Evolutionary conservation across 2,797 vertebrate genomes (phyloP).

Genomic region (Myotis daubentonii): DNA sequence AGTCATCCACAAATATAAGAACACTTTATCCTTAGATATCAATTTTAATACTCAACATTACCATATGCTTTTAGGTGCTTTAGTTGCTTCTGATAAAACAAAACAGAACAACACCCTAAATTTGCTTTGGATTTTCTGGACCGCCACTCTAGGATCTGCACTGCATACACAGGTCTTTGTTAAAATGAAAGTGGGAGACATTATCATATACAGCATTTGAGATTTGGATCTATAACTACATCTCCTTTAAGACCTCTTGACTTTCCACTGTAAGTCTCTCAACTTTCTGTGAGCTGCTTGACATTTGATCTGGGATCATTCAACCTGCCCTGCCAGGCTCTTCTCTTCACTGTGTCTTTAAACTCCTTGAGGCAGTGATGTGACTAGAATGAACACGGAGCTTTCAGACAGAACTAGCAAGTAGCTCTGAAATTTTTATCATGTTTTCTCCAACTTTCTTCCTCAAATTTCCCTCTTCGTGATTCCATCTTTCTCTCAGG

Average conservation of each 20-base stretch:
- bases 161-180: constrained; percentile 63
- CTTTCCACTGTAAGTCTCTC: constrained; percentile 71
- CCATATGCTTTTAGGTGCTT: neutral
- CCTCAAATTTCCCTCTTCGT: constrained; percentile 15
- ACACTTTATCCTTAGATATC: neutral
- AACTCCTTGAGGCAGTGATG: constrained; percentile 33
- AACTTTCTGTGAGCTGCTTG: constrained; percentile 73
- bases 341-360: constrained; percentile 25
- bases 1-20: neutral
- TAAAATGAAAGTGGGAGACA: constrained; percentile 75
- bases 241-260: constrained; percentile 78
- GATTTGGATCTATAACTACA: constrained; percentile 73
- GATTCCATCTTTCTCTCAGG: constrained; percentile 32
- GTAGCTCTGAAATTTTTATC: constrained; percentile 70
- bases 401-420: constrained; percentile 50
- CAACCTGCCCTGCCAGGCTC: neutral
- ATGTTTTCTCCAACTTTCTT: constrained; percentile 62
- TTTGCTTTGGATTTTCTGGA: constrained; percentile 68
- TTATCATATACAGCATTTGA: constrained; percentile 73
- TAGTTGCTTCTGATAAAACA: neutral
- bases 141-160: constrained; percentile 55
- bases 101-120: constrained; percentile 42
- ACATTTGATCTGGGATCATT: constrained; percentile 66
- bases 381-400: neutral
- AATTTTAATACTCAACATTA: neutral